Evolutionary conservation across 1,140 invertebrate species (phyloP).

Genomic region (Camponotus vicinus): DNA sequence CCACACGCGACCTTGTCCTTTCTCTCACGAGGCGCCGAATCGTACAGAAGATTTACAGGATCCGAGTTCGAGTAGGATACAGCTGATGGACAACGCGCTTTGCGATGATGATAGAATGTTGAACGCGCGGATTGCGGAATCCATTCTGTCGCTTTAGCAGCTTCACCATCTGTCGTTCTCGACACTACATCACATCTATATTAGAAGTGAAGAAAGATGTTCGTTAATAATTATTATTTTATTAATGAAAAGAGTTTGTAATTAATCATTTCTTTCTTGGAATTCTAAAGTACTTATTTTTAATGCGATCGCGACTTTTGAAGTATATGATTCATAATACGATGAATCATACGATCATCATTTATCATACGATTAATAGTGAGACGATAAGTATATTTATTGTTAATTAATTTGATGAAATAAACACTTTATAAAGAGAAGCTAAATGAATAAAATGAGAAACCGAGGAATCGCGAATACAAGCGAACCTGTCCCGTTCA

Average conservation of each 20-base stretch:
- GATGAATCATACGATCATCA: too few relatives aligned
- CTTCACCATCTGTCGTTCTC: constrained; percentile 3
- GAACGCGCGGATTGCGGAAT: constrained; percentile 22
- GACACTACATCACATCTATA: constrained; percentile 8
- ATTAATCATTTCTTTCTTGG: too few relatives aligned
- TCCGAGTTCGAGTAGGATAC: constrained; percentile 44
- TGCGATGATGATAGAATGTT: constrained; percentile 4
- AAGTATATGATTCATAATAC: too few relatives aligned
- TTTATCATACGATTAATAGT: neutral
- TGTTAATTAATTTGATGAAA: neutral
- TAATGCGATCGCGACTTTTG: neutral
- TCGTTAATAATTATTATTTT: too few relatives aligned
- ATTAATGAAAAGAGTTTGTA: too few relatives aligned
- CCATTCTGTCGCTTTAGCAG: constrained; percentile 19
- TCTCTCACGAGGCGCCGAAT: constrained; percentile 1
- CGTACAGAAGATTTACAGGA: constrained; percentile 56
- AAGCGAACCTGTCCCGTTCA: constrained; percentile 48
- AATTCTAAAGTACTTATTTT: neutral
- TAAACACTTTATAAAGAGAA: too few relatives aligned
- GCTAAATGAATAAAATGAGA: neutral
- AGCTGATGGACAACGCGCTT: neutral
- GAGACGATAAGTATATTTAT: neutral
- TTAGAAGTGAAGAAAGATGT: neutral
- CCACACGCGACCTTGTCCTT: constrained; percentile 43
- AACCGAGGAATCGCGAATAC: neutral